Percentiles rank a stretch among this genome's conserved stretches.
phyloP scores from a whole-genome alignment of 2,113 vertebrate species.

The Aldabrachelys gigantea region DNA sequence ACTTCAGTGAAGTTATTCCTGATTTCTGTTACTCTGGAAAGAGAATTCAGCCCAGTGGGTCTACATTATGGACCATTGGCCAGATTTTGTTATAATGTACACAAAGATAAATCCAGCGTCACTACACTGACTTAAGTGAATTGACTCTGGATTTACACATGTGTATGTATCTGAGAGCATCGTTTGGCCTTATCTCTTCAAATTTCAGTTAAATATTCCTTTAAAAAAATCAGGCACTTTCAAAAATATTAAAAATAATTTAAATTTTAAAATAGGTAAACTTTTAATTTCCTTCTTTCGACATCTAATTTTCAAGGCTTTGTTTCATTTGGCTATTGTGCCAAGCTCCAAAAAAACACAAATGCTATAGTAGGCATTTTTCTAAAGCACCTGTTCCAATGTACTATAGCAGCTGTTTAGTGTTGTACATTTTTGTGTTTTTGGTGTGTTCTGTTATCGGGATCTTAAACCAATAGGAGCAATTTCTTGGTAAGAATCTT shows the following conservation, averaged over 20 bases:
- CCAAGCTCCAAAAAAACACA: not conserved
- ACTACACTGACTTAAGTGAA: rapidly evolving
- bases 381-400: not conserved
- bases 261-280: not conserved
- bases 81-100: not conserved
- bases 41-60: not conserved
- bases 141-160: rapidly evolving
- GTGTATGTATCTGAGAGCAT: not conserved
- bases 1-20: not conserved
- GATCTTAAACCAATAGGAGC: not conserved
- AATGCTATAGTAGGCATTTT: not conserved
- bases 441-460: not conserved
- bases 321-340: not conserved
- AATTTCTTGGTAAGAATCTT: constrained; percentile 17
- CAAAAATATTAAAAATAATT: not conserved
- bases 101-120: not conserved
- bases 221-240: not conserved
- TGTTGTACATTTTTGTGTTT: not conserved
- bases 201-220: not conserved
- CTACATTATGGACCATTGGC: not conserved
- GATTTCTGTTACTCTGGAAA: not conserved
- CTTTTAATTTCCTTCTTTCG: not conserved
- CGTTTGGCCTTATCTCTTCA: not conserved
- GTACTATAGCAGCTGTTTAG: not conserved
- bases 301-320: not conserved